Conservation (phyloP, 2,888 invertebrate species). For the Brachypalpus laphriformis region DNA sequence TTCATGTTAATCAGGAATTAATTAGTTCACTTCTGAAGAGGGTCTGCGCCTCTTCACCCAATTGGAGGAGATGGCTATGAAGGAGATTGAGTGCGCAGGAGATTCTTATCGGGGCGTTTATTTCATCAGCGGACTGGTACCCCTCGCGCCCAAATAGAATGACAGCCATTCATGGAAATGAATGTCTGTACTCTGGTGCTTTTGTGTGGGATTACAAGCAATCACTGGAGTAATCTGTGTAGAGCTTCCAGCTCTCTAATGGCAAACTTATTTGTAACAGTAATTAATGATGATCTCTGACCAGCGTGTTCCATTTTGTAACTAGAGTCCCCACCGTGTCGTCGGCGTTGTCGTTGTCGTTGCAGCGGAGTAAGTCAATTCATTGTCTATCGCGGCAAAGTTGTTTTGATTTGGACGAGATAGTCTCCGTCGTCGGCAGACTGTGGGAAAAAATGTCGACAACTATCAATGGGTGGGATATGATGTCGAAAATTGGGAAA, state of each 20-base stretch:
- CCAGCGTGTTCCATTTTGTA: slow-evolving; percentile 59
- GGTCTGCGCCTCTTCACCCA: slow-evolving; percentile 2
- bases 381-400: slow-evolving; percentile 43
- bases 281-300: slow-evolving; percentile 68
- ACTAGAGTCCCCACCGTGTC: background rate
- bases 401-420: slow-evolving; percentile 46
- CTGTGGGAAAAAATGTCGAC: slow-evolving; percentile 38
- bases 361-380: slow-evolving; percentile 33
- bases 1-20: slow-evolving; percentile 59
- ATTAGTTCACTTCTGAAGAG: slow-evolving; percentile 40
- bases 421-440: background rate
- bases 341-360: background rate
- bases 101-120: slow-evolving; percentile 42
- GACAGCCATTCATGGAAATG: slow-evolving; percentile 47
- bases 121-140: slow-evolving; percentile 29
- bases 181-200: slow-evolving; percentile 21
- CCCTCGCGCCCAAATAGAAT: background rate
- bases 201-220: slow-evolving; percentile 32
- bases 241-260: slow-evolving; percentile 29
- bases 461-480: background rate
- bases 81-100: slow-evolving; percentile 24
- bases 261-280: slow-evolving; percentile 54
- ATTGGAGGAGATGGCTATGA: slow-evolving; percentile 18
- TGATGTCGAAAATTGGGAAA: slow-evolving; percentile 30
- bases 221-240: slow-evolving; percentile 37